These are phyloP conservation scores for Alectura lathami DNA, from an alignment of 2,113 vertebrate species.

Conservation along the genomic window DNA sequence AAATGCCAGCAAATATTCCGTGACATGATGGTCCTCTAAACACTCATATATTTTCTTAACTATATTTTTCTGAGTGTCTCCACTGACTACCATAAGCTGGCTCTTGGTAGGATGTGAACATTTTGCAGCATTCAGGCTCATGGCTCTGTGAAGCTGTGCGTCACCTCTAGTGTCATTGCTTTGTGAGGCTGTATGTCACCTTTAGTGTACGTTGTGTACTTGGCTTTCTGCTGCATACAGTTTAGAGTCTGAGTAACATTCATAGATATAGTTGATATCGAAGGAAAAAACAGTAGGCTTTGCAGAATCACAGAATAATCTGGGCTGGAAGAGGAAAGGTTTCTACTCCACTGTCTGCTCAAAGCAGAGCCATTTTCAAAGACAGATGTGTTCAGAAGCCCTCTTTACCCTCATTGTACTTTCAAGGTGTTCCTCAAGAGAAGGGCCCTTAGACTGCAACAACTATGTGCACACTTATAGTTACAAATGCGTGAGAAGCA, in stretches of 20 bases:
- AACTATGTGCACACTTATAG: neutral
- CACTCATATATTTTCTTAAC: neutral
- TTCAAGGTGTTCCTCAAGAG: neutral
- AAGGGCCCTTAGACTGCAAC: neutral
- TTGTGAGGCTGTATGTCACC: neutral
- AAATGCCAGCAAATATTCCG: neutral
- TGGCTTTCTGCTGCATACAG: neutral
- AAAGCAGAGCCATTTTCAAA: neutral
- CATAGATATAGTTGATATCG: neutral
- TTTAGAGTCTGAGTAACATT: neutral
- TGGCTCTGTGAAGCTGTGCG: neutral
- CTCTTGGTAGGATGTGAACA: neutral
- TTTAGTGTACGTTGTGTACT: neutral
- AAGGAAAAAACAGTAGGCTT: neutral
- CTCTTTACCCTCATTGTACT: neutral
- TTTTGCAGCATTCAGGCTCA: fast-evolving
- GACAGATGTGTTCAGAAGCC: neutral
- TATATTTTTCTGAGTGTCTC: neutral
- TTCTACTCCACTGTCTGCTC: neutral
- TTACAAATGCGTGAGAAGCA: neutral
- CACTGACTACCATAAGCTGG: neutral
- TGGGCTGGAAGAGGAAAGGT: neutral
- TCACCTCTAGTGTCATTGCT: neutral
- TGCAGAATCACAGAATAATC: neutral
- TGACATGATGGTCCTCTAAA: neutral